Percentiles rank a stretch among this genome's conserved stretches.
Evolutionary conservation across 2,888 invertebrate genomes (phyloP).

Genomic region (Anorthoa munda): DNA sequence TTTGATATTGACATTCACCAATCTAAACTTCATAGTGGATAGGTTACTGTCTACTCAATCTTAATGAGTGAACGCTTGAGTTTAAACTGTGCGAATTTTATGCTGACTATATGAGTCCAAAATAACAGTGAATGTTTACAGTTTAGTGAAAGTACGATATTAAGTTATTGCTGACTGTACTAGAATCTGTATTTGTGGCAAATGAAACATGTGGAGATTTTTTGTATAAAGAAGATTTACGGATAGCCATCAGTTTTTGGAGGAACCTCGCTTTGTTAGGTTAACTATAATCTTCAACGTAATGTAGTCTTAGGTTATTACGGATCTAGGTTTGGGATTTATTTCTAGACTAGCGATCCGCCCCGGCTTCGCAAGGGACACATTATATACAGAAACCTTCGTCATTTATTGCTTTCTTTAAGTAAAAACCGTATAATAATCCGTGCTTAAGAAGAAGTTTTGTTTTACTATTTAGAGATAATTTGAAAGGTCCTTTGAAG

Average conservation of each 20-base stretch:
- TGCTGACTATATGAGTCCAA: not conserved
- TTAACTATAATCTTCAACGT: not conserved
- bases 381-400: too few species aligned
- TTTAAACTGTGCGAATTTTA: too few species aligned
- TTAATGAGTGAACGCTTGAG: too few species aligned
- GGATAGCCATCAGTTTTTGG: constrained; percentile 34
- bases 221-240: constrained; percentile 46
- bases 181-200: constrained; percentile 34
- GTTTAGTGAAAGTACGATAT: not conserved
- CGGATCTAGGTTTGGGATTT: not conserved
- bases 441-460: too few species aligned
- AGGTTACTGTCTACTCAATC: not conserved
- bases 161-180: not conserved
- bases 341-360: not conserved
- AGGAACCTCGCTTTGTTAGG: constrained; percentile 8
- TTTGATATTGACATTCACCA: too few species aligned
- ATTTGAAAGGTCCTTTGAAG: not conserved
- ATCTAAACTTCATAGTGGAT: too few species aligned
- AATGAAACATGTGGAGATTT: constrained; percentile 40
- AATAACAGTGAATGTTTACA: not conserved
- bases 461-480: not conserved
- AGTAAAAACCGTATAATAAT: too few species aligned
- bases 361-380: too few species aligned
- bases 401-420: too few species aligned
- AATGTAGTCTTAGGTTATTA: not conserved